phyloP scores from a whole-genome alignment of 2,797 vertebrate genomes.

The Xenops minutus region DNA sequence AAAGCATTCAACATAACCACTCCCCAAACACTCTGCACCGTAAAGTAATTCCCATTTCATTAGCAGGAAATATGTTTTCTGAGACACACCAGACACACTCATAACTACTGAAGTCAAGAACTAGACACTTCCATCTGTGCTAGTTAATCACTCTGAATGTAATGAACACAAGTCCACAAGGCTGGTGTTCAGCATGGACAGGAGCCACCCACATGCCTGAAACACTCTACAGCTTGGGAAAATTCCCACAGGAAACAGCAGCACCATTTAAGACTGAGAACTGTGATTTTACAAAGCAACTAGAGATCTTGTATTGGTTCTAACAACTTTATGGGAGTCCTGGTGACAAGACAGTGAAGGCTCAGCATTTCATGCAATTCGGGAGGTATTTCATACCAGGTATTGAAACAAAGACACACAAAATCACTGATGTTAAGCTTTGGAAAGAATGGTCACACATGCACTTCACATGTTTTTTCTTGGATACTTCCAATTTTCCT shows the following conservation, averaged over 20 bases:
- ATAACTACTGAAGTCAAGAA: background rate
- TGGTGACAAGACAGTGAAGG: background rate
- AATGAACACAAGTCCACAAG: background rate
- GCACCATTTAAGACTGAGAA: background rate
- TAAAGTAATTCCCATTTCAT: slow-evolving; percentile 40
- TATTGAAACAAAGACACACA: background rate
- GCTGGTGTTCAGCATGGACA: background rate
- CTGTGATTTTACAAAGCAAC: background rate
- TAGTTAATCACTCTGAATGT: background rate
- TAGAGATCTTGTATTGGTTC: background rate
- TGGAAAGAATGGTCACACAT: background rate
- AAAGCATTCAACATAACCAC: background rate
- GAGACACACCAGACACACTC: slow-evolving; percentile 71
- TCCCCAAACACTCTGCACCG: background rate
- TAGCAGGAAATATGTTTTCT: slow-evolving; percentile 73
- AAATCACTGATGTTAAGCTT: background rate
- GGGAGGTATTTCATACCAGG: background rate
- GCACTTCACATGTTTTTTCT: background rate
- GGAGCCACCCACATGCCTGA: background rate
- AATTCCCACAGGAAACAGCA: background rate
- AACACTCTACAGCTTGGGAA: background rate
- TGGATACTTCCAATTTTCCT: background rate
- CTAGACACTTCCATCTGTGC: background rate
- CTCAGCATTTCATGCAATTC: background rate
- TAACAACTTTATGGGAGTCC: background rate